Evolutionary conservation across 2,797 vertebrate genomes (phyloP).

Genomic region (Cygnus olor): DNA sequence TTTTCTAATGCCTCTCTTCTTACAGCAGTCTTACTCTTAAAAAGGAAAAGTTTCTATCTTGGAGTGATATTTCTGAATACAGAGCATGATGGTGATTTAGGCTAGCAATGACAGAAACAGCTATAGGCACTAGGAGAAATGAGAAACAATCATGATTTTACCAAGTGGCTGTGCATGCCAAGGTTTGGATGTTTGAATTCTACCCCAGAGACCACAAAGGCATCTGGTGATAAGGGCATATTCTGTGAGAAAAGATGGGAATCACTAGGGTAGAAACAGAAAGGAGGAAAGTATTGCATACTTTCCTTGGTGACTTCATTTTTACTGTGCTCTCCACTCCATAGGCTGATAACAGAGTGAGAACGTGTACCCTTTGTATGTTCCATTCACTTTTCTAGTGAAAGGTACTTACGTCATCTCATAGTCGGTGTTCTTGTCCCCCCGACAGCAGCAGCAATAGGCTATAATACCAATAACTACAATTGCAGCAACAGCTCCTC

Average conservation of each 20-base stretch:
- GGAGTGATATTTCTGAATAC: background rate
- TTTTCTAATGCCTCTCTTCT: background rate
- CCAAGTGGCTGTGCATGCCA: background rate
- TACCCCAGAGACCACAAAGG: background rate
- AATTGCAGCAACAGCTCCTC: conserved; percentile 79
- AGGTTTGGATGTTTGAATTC: background rate
- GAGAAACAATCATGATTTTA: background rate
- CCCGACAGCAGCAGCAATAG: conserved; percentile 86
- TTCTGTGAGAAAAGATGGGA: background rate
- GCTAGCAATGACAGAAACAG: background rate
- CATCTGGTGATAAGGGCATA: background rate
- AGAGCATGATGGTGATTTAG: background rate
- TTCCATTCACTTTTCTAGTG: background rate
- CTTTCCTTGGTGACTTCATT: background rate
- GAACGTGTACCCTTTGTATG: background rate
- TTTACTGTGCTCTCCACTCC: fast-evolving
- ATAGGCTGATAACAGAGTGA: background rate
- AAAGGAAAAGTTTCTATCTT: background rate
- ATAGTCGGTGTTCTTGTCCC: conserved; percentile 47
- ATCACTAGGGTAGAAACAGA: background rate
- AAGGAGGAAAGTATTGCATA: background rate
- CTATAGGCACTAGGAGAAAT: background rate
- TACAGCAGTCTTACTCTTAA: background rate
- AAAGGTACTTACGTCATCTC: conserved; percentile 80
- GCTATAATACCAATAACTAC: conserved; percentile 79